phyloP scores from a whole-genome alignment of 2,797 vertebrate genomes.

The Centropyge bicolor region DNA sequence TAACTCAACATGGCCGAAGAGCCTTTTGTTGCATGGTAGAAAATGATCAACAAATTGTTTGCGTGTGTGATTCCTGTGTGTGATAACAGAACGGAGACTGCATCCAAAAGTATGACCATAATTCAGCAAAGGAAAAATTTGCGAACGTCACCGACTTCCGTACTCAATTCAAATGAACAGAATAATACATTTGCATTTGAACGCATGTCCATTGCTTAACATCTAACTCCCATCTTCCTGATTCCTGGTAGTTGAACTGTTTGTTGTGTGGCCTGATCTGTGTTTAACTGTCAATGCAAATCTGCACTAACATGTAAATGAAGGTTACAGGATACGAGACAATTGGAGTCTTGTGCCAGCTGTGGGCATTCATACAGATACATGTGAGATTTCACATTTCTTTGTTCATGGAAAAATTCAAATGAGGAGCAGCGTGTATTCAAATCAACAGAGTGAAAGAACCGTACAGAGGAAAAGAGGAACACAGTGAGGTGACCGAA shows the following conservation, averaged over 20 bases:
- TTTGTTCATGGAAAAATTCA: conserved; percentile 5
- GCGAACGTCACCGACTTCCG: neutral
- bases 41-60: neutral
- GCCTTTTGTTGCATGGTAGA: neutral
- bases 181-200: conserved; percentile 5
- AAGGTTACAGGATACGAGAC: neutral
- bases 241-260: neutral
- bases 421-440: conserved; percentile 16
- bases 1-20: neutral
- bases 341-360: neutral
- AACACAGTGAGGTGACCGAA: neutral
- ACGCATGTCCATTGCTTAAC: neutral
- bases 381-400: neutral
- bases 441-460: conserved; percentile 3
- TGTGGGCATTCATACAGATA: neutral
- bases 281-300: neutral
- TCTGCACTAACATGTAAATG: neutral
- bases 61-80: neutral
- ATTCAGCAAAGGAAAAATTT: neutral
- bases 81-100: neutral
- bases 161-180: conserved; percentile 3
- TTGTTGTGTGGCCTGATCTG: neutral
- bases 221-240: neutral
- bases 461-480: neutral
- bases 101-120: neutral